Conservation (phyloP, 1,140 invertebrate genomes). For the Drosophila nasuta region DNA sequence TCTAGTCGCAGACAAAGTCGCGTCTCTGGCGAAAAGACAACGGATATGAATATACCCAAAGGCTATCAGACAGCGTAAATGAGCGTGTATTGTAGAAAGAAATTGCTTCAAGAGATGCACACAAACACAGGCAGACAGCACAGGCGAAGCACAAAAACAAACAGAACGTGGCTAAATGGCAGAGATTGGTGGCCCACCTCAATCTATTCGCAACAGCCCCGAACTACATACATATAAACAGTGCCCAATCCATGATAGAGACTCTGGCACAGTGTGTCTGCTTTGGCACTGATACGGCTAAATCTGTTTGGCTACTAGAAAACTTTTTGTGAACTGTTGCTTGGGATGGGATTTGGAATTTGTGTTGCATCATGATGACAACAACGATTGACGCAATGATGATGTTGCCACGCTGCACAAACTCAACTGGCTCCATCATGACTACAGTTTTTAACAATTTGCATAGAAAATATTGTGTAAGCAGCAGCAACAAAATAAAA, state of each 20-base stretch:
- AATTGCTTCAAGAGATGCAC: slow-evolving; percentile 40
- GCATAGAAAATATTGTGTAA: slow-evolving; percentile 27
- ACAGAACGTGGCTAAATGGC: slow-evolving; percentile 76
- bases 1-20: slow-evolving; percentile 46
- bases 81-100: slow-evolving; percentile 78
- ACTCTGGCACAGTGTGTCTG: slow-evolving; percentile 52
- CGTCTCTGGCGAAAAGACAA: slow-evolving; percentile 58
- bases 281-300: slow-evolving; percentile 58
- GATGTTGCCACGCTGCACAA: slow-evolving; percentile 20
- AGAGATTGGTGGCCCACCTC: slow-evolving; percentile 37
- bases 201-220: neutral
- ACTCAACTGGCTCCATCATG: slow-evolving; percentile 21
- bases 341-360: slow-evolving; percentile 13
- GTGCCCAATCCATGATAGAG: slow-evolving; percentile 41
- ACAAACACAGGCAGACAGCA: slow-evolving; percentile 21
- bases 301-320: slow-evolving; percentile 65
- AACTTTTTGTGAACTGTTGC: slow-evolving; percentile 36
- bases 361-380: slow-evolving; percentile 41
- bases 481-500: neutral
- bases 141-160: slow-evolving; percentile 62
- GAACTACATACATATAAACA: neutral
- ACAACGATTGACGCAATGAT: slow-evolving; percentile 32
- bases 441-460: slow-evolving; percentile 34
- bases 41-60: slow-evolving; percentile 80
- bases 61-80: slow-evolving; percentile 81